A percentile compares a stretch with the other conserved stretches of the same genome.
These are phyloP conservation scores for Cyanoliseus patagonus DNA, from an alignment of 2,113 vertebrate species.

Conservation along the genomic window DNA sequence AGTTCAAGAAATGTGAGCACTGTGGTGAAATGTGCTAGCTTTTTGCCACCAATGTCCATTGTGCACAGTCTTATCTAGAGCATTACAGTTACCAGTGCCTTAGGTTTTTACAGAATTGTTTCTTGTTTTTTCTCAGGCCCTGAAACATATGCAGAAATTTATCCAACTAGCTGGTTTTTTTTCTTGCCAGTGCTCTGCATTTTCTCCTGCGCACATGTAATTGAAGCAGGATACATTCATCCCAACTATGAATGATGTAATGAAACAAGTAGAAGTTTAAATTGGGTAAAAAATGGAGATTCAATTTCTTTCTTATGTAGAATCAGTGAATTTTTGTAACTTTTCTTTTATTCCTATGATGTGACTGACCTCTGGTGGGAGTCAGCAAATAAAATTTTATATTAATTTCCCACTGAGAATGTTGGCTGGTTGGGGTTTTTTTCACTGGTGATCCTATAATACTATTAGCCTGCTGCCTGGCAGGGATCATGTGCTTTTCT, in stretches of 20 bases:
- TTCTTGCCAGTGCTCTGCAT: neutral
- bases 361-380: constrained; percentile 69
- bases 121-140: neutral
- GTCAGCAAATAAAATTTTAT: neutral
- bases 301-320: neutral
- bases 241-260: neutral
- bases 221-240: neutral
- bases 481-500: neutral
- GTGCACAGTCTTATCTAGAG: neutral
- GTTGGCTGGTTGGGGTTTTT: neutral
- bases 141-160: neutral
- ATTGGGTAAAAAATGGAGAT: neutral
- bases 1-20: neutral
- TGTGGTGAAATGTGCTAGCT: neutral
- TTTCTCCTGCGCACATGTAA: neutral
- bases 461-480: neutral
- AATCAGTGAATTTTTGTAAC: neutral
- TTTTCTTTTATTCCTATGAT: neutral
- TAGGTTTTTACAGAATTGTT: neutral
- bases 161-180: neutral
- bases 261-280: neutral
- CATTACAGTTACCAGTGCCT: neutral
- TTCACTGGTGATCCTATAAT: neutral
- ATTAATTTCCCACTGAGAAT: neutral
- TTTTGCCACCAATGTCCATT: neutral